phyloP scores from a whole-genome alignment of 2,113 vertebrate species.

The Odontophorus gujanensis region DNA sequence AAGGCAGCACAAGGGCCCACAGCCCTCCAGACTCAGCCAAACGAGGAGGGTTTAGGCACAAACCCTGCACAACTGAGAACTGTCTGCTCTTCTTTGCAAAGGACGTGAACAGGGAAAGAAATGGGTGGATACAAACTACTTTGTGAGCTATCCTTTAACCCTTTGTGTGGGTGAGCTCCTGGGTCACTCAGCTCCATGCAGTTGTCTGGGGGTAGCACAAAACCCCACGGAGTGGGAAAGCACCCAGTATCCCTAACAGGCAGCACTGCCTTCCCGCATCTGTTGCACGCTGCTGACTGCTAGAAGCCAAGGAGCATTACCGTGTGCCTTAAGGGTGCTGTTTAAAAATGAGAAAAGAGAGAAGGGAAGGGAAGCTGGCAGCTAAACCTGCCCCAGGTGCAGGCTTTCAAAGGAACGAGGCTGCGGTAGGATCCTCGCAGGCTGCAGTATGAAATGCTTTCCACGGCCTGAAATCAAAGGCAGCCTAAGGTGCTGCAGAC shows the following conservation, averaged over 20 bases:
- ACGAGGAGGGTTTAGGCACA: background rate
- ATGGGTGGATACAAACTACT: background rate
- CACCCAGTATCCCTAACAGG: background rate
- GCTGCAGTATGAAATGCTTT: background rate
- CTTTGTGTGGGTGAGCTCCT: background rate
- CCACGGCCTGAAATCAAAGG: background rate
- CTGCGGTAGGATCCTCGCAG: background rate
- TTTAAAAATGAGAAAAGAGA: background rate
- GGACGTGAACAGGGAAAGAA: constrained; percentile 2
- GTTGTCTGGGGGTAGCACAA: background rate
- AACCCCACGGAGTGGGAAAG: background rate
- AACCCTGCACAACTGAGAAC: constrained; percentile 5
- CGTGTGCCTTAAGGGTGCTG: background rate
- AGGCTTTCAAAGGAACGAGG: background rate
- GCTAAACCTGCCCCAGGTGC: background rate
- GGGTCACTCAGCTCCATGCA: background rate
- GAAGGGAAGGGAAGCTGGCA: background rate
- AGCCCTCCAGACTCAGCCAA: background rate
- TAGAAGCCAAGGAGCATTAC: background rate
- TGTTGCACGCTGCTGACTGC: background rate
- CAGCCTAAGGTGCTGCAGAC: too few relatives aligned
- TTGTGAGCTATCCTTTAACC: constrained; percentile 40
- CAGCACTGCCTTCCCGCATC: background rate
- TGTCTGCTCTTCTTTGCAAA: constrained; percentile 7
- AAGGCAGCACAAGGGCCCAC: background rate